Base-by-base conservation (phyloP, 2,888 invertebrate species). In the Spisula solida region DNA sequence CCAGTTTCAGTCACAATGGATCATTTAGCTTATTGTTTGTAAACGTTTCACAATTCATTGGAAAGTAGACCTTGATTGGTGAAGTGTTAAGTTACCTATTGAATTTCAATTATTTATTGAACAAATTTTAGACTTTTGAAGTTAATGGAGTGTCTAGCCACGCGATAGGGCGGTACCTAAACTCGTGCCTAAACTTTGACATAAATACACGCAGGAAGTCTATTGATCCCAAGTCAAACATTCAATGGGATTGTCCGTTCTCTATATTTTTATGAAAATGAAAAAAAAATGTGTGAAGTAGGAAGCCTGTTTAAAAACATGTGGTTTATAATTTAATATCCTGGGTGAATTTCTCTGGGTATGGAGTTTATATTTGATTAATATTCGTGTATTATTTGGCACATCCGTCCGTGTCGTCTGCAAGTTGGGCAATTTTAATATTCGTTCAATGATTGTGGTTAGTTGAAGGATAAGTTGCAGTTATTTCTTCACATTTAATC, bases 11-110 rank as follows among this genome's bases (percentile, higher is more conserved):
- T 25, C n/a, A 66, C 60, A 66, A 66, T n/a, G 10, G 60, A 66
- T 25, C n/a, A 66, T 66, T 66, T n/a, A 12, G 25, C 25, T 66
- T 60, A n/a, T 66, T 66, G 60, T 66, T 66, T 66, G 60, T 66
- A n/a, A 5, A n/a, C 60, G n/a, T 66, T 25, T 66, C 25, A 66
- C 20, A 66, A 66, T 66, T 10, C 25, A 25, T 6, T 1, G 5
- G 60, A 66, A 66, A 66, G 60, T 66, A 66, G 60, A 66, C 60
- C 60, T 25, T 66, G 60, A 66, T 66, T 66, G 12, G 60, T 66
- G 0, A 25, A n/a, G 60, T 66, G 25, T 66, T 66, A 10, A 10
- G n/a, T 66, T 66, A 66, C 60, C 60, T 66, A 66, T 66, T 66
- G 60, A 66, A 66, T 66, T 25, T 66, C 60, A 6, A 25, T 66